These are phyloP conservation scores for Polypterus bichir DNA, from an alignment of 2,113 vertebrate genomes.

Conservation along the genomic window DNA sequence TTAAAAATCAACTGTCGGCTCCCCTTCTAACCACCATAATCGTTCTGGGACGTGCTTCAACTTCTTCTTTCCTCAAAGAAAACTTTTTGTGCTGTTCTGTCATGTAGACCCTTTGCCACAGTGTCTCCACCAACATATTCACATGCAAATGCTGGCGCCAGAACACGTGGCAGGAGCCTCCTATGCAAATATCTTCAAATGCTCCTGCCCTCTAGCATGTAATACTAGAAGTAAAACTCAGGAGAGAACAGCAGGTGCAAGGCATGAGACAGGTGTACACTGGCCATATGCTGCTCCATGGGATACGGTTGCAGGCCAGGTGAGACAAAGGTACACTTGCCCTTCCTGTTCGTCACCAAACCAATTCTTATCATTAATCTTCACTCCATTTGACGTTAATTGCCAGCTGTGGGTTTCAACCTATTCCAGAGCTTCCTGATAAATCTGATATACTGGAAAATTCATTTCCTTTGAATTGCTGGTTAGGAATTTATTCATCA, in stretches of 20 bases:
- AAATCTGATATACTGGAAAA: too few relatives aligned
- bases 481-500: too few relatives aligned
- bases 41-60: conserved; percentile 3
- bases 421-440: neutral
- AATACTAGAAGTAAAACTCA: conserved; percentile 13
- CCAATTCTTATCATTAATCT: too few relatives aligned
- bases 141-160: conserved; percentile 27
- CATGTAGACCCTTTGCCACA: conserved; percentile 20
- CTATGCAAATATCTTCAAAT: conserved; percentile 41
- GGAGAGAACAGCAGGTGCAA: conserved; percentile 60
- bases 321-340: conserved; percentile 27
- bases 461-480: too few relatives aligned
- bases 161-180: conserved; percentile 35
- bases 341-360: too few relatives aligned
- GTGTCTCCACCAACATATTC: conserved; percentile 30
- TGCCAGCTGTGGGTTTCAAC: conserved; percentile 9
- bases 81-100: neutral
- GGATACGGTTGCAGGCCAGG: conserved; percentile 37
- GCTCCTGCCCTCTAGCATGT: conserved; percentile 34
- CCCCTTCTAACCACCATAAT: neutral
- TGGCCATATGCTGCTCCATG: conserved; percentile 56
- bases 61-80: too few relatives aligned
- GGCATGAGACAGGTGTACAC: conserved; percentile 56
- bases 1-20: neutral
- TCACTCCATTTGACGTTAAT: too few relatives aligned